Evolutionary conservation across 2,888 invertebrate genomes (phyloP).

Genomic region (Mycogona germanica): DNA sequence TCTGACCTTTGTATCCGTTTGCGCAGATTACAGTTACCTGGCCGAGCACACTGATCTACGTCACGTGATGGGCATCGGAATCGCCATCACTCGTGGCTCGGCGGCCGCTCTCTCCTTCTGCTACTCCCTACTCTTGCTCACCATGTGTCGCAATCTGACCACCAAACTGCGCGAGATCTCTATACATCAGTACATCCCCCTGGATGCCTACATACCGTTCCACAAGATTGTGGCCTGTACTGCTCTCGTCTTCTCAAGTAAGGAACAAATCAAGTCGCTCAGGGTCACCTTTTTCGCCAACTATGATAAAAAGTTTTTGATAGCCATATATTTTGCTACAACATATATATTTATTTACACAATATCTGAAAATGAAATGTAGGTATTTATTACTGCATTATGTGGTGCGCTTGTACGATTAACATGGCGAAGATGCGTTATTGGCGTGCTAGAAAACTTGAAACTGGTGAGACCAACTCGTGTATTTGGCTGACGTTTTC

Average conservation of each 20-base stretch:
- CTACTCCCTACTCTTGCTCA: slow-evolving; percentile 76
- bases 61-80: slow-evolving; percentile 95
- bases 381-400: no score
- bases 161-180: slow-evolving; percentile 90
- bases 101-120: slow-evolving; percentile 91
- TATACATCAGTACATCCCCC: slow-evolving; percentile 82
- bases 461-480: not conserved
- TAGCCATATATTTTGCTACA: not conserved
- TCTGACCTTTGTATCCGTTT: not conserved
- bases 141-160: slow-evolving; percentile 83
- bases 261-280: no score
- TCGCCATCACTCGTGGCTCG: slow-evolving; percentile 86
- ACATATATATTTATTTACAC: no score
- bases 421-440: no score
- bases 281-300: no score
- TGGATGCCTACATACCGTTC: slow-evolving; percentile 92
- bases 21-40: slow-evolving; percentile 82
- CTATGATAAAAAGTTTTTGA: not conserved
- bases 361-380: no score
- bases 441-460: not conserved
- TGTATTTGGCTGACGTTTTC: not conserved
- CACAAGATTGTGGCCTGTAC: slow-evolving; percentile 95
- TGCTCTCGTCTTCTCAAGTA: slow-evolving; percentile 72
- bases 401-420: no score
- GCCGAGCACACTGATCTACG: slow-evolving; percentile 87